Percentiles rank a stretch among this genome's conserved stretches.
Evolutionary conservation across 1,140 invertebrate genomes (phyloP).

Genomic region (Sarcophaga bullata): DNA sequence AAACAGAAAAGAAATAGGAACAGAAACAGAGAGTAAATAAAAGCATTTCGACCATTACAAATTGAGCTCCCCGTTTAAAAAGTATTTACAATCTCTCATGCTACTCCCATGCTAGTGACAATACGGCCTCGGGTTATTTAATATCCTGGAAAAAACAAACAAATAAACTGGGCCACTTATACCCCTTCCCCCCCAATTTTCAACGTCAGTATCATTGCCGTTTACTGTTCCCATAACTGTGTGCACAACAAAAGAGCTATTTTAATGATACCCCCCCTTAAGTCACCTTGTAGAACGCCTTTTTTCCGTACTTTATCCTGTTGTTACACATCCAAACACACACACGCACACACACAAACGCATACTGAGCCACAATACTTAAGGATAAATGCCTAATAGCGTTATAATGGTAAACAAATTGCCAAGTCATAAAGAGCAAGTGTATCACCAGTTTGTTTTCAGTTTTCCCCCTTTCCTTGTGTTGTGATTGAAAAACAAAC

Average conservation of each 20-base stretch:
- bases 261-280: constrained; percentile 36
- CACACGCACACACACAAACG: neutral
- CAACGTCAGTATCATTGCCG: neutral
- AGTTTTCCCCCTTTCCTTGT: neutral
- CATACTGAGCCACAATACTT: neutral
- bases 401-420: constrained; percentile 40
- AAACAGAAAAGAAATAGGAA: no score
- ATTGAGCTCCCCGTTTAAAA: constrained; percentile 36
- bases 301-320: neutral
- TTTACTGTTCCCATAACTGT: neutral
- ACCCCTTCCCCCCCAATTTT: neutral
- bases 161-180: constrained; percentile 5
- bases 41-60: constrained; percentile 30
- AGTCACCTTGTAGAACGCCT: constrained; percentile 31
- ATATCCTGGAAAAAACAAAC: constrained; percentile 32
- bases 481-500: neutral
- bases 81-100: neutral
- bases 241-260: constrained; percentile 3
- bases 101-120: neutral
- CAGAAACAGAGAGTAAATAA: constrained; percentile 16
- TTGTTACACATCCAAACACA: neutral
- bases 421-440: constrained; percentile 30
- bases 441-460: constrained; percentile 20
- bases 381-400: constrained; percentile 23
- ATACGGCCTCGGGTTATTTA: constrained; percentile 39